Conservation (phyloP, 1,140 invertebrate genomes). For the Zaprionus inermis region DNA sequence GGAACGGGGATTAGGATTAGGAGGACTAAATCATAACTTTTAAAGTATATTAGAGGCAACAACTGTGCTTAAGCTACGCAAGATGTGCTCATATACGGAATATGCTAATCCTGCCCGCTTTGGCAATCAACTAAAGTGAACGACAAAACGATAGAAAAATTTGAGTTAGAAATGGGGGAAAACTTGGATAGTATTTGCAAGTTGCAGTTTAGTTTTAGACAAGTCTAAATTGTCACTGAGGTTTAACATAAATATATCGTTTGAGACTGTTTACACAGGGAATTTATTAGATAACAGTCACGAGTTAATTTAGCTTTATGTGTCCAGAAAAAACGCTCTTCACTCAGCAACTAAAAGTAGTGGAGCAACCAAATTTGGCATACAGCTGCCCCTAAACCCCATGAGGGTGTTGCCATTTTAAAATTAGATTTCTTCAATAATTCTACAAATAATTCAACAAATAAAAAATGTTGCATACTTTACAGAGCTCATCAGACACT, state of each 20-base stretch:
- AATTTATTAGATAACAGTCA: too few relatives aligned
- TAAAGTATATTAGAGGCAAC: constrained; percentile 32
- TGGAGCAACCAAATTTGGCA: neutral
- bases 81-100: constrained; percentile 10
- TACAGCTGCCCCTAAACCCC: neutral
- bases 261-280: neutral
- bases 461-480: neutral
- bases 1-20: neutral
- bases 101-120: constrained; percentile 31
- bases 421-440: neutral
- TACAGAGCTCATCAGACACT: neutral
- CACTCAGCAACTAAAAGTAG: too few relatives aligned
- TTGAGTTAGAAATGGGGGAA: neutral
- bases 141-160: neutral
- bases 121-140: constrained; percentile 27
- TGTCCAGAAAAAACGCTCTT: too few relatives aligned
- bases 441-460: neutral
- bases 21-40: constrained; percentile 36
- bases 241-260: neutral
- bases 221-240: neutral
- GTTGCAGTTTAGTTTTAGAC: neutral
- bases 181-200: neutral
- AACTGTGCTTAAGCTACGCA: constrained; percentile 14
- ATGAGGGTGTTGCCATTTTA: neutral
- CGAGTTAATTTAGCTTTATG: too few relatives aligned